These are phyloP conservation scores for Aproaerema taeniolella DNA, from an alignment of 2,888 invertebrate species.

Conservation along the genomic window DNA sequence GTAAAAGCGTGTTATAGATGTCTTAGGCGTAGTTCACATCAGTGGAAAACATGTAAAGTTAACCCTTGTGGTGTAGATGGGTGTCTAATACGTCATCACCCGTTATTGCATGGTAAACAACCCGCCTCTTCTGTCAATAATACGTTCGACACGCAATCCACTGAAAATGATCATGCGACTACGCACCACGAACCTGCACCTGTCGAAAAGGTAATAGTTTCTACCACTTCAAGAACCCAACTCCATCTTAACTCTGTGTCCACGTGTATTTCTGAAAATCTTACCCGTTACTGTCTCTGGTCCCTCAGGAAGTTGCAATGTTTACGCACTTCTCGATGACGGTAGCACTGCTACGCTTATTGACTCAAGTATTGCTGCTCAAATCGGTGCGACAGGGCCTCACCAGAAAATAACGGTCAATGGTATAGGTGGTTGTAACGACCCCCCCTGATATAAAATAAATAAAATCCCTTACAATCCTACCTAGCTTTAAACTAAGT, in stretches of 20 bases:
- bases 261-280: not conserved
- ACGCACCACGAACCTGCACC: not conserved
- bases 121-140: not conserved
- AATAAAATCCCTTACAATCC: too few species aligned
- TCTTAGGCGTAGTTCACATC: not conserved
- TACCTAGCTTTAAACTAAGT: too few species aligned
- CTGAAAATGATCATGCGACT: not conserved
- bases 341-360: not conserved
- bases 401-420: not conserved
- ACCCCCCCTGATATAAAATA: too few species aligned
- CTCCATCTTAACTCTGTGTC: not conserved
- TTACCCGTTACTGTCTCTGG: not conserved
- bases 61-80: not conserved
- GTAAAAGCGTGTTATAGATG: not conserved
- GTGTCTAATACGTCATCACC: not conserved
- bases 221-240: not conserved
- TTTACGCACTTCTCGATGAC: conserved; percentile 1
- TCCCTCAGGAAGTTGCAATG: not conserved
- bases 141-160: not conserved
- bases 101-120: not conserved
- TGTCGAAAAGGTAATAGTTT: not conserved
- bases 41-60: not conserved
- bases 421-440: not conserved
- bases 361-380: not conserved
- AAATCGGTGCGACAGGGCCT: not conserved